Conservation (phyloP, 2,797 vertebrate species). For the Etheostoma perlongum region DNA sequence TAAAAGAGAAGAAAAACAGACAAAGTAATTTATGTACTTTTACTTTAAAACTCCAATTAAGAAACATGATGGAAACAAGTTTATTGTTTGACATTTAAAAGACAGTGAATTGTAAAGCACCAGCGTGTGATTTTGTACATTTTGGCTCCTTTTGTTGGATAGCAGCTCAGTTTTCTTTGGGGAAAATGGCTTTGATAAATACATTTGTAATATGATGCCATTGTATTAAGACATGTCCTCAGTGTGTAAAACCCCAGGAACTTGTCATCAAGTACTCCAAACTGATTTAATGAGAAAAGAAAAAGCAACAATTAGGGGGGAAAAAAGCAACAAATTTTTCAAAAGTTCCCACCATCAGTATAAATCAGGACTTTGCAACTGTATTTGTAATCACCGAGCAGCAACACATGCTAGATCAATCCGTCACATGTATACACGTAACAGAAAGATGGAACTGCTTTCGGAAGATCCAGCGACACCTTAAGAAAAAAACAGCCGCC, state of each 20-base stretch:
- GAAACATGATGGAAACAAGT: constrained; percentile 34
- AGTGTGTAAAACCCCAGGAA: constrained; percentile 33
- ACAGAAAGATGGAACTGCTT: constrained; percentile 65
- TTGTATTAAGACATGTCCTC: constrained; percentile 48
- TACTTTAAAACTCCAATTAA: constrained; percentile 39
- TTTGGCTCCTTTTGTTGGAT: constrained; percentile 50
- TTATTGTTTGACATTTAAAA: constrained; percentile 47
- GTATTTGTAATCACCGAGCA: constrained; percentile 70
- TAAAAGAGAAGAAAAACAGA: constrained; percentile 48
- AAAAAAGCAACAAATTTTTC: constrained; percentile 3
- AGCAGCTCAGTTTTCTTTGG: constrained; percentile 31
- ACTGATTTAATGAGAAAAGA: constrained; percentile 42
- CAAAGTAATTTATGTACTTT: constrained; percentile 27
- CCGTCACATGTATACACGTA: constrained; percentile 38
- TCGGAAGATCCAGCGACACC: constrained; percentile 69
- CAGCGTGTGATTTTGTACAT: constrained; percentile 56
- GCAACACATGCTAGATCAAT: constrained; percentile 73
- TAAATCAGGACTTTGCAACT: constrained; percentile 48
- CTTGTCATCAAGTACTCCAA: constrained; percentile 60
- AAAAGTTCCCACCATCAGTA: constrained; percentile 49
- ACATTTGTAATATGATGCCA: constrained; percentile 55
- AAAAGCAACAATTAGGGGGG: constrained; percentile 31
- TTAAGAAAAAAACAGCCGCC: constrained; percentile 63
- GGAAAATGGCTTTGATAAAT: constrained; percentile 43
- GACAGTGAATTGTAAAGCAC: constrained; percentile 24